Evolutionary conservation across 1,140 invertebrate genomes (phyloP).

Genomic region (Gryon sp.): DNA sequence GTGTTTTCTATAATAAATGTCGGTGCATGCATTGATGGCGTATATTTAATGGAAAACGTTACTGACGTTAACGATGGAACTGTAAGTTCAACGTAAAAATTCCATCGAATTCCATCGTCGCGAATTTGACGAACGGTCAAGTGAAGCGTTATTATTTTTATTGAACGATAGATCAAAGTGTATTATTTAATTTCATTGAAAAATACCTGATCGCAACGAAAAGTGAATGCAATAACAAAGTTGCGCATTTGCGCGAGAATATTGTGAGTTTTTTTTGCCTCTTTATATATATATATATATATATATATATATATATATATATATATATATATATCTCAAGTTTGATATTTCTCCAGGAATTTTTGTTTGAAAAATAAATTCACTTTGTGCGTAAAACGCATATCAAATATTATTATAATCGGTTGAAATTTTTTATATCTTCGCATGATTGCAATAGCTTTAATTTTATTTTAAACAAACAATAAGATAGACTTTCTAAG

Average conservation of each 20-base stretch:
- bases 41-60: not conserved
- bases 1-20: too few species aligned
- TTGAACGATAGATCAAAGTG: conserved; percentile 2
- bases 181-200: conserved; percentile 8
- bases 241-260: not conserved
- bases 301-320: too few species aligned
- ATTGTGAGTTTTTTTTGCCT: not conserved
- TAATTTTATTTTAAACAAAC: too few species aligned
- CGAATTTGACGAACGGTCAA: conserved; percentile 2
- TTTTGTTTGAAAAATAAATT: too few species aligned
- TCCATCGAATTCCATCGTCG: conserved; percentile 1
- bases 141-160: conserved; percentile 15
- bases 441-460: too few species aligned
- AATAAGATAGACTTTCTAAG: conserved; percentile 6
- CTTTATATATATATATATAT: not conserved
- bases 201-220: not conserved
- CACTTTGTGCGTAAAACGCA: too few species aligned
- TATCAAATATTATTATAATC: too few species aligned
- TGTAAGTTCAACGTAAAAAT: too few species aligned
- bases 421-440: too few species aligned
- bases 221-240: conserved; percentile 7
- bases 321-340: too few species aligned
- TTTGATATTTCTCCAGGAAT: too few species aligned
- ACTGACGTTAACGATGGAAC: not conserved
- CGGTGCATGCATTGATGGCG: too few species aligned